Evolutionary conservation across 2,797 vertebrate species (phyloP).

Genomic region (Spinibarbus caldwelli): DNA sequence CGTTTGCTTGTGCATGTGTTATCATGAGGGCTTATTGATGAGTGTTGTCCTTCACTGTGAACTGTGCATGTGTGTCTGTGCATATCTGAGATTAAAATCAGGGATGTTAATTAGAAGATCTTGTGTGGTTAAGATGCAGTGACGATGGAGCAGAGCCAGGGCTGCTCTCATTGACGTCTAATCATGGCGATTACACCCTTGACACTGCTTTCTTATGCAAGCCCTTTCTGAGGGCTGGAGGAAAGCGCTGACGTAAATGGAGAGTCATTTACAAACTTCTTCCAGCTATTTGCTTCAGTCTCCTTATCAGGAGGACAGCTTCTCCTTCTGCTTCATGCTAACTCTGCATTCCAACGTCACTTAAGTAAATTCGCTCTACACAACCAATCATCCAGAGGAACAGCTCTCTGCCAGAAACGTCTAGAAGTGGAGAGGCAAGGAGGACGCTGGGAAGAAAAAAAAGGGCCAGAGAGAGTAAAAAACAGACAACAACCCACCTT

Average conservation of each 20-base stretch:
- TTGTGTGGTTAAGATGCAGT: not conserved
- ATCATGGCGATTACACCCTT: slow-evolving; percentile 16
- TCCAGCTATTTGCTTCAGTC: not conserved
- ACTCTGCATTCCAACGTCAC: slow-evolving; percentile 48
- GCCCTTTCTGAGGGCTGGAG: slow-evolving; percentile 6
- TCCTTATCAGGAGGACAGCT: slow-evolving; percentile 28
- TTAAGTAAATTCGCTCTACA: slow-evolving; percentile 43
- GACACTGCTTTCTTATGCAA: slow-evolving; percentile 5
- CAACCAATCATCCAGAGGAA: slow-evolving; percentile 22
- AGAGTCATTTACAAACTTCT: slow-evolving; percentile 39
- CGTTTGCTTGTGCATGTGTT: not conserved
- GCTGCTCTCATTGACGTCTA: slow-evolving; percentile 1
- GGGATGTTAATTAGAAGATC: slow-evolving; percentile 21
- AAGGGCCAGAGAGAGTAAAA: not conserved
- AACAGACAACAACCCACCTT: not conserved
- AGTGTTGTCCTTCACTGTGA: slow-evolving; percentile 30
- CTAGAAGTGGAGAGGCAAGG: slow-evolving; percentile 22
- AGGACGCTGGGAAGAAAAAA: not conserved
- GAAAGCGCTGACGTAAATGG: slow-evolving; percentile 37
- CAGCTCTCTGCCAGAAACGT: slow-evolving; percentile 1
- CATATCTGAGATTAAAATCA: slow-evolving; percentile 24
- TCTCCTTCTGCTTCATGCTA: slow-evolving; percentile 42
- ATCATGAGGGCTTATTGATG: not conserved
- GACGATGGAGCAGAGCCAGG: slow-evolving; percentile 11
- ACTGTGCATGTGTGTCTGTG: not conserved